phyloP scores from a whole-genome alignment of 2,797 vertebrate species.

The Mus minutoides region DNA sequence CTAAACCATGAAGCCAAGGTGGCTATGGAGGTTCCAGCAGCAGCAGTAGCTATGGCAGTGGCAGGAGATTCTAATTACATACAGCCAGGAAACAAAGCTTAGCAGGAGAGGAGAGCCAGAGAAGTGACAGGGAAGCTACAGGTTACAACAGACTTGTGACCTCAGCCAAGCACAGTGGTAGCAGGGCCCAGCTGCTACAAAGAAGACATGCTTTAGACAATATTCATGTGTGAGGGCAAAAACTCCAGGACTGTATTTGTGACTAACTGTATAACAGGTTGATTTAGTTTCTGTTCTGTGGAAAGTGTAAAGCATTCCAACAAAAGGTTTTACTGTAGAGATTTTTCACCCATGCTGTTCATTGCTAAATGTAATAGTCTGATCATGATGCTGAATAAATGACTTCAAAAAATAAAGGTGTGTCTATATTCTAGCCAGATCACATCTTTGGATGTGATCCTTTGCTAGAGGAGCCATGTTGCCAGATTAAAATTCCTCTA shows the following conservation, averaged over 20 bases:
- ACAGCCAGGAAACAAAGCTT: slow-evolving; percentile 95
- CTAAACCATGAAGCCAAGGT: no score
- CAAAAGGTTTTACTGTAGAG: not conserved
- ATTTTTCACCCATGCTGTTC: not conserved
- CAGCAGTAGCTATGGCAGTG: no score
- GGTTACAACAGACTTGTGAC: not conserved
- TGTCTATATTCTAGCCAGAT: not conserved
- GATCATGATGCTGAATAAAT: no score
- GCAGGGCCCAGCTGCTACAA: not conserved
- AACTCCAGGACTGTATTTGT: not conserved
- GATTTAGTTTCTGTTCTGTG: not conserved
- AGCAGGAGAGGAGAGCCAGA: slow-evolving; percentile 94
- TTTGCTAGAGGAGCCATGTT: not conserved
- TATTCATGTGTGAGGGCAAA: not conserved
- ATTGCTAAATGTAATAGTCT: no score
- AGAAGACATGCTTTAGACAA: not conserved
- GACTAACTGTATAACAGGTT: not conserved
- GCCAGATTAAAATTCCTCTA: not conserved
- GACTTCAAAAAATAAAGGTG: no score
- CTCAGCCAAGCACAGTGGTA: not conserved
- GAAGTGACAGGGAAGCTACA: slow-evolving; percentile 94
- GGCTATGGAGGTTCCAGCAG: no score
- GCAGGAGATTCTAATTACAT: not conserved
- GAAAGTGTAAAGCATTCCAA: not conserved
- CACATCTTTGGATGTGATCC: not conserved